Conservation (phyloP, 92 coral and sea anemone species). For the Zoanthus gigantus region DNA sequence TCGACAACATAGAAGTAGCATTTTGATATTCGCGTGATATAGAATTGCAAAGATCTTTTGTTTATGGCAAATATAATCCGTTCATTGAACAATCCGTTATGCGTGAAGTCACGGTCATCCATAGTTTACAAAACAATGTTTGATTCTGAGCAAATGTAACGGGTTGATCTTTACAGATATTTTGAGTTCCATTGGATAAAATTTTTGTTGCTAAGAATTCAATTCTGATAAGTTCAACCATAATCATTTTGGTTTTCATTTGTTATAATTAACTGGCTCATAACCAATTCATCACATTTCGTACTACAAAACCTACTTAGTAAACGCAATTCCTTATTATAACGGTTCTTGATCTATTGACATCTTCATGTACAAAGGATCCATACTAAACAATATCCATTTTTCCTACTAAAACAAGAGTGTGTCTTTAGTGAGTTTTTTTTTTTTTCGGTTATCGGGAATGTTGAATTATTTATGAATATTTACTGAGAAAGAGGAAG, state of each 20-base stretch:
- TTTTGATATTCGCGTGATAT: slow-evolving; percentile 32
- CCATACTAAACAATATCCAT: neutral
- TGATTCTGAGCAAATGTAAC: neutral
- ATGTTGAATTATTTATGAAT: slow-evolving; percentile 29
- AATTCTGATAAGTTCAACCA: neutral
- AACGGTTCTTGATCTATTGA: neutral
- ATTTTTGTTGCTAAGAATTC: neutral
- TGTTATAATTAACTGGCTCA: neutral
- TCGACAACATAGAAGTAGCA: neutral
- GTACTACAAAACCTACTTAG: slow-evolving; percentile 14
- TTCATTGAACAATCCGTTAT: slow-evolving; percentile 49
- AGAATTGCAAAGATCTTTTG: slow-evolving; percentile 29
- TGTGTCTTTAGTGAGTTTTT: neutral
- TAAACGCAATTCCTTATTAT: neutral
- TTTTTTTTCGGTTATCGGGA: neutral
- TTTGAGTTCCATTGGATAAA: neutral
- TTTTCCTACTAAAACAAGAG: neutral
- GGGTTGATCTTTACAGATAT: neutral
- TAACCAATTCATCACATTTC: slow-evolving; percentile 24
- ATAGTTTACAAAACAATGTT: slow-evolving; percentile 22
- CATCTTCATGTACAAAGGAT: neutral
- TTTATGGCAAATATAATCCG: slow-evolving; percentile 49
- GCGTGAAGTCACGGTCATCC: slow-evolving; percentile 50
- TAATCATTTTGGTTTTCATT: neutral
- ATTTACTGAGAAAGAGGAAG: slow-evolving; percentile 32